These are phyloP conservation scores for Crossocerus cetratus DNA, from an alignment of 2,888 invertebrate genomes.

Conservation along the genomic window DNA sequence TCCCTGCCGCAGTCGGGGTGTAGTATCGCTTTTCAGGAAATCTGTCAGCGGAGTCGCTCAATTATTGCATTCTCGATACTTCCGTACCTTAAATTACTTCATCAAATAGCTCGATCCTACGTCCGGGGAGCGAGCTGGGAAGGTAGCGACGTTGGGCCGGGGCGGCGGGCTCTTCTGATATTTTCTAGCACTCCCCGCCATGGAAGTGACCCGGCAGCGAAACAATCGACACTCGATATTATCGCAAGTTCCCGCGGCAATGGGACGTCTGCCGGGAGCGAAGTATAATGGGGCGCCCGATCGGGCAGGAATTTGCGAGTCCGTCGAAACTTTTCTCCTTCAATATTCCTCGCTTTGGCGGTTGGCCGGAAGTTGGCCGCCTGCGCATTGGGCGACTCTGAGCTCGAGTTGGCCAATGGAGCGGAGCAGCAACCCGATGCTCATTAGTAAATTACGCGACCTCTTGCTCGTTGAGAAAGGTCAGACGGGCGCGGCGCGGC, in stretches of 20 bases:
- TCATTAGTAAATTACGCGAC: slow-evolving; percentile 68
- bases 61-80: no score
- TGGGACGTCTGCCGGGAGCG: slow-evolving; percentile 10
- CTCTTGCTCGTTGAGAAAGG: slow-evolving; percentile 12
- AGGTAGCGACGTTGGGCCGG: no score
- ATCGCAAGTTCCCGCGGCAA: not conserved
- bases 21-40: no score
- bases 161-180: no score
- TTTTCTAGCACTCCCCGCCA: no score
- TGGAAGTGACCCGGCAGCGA: not conserved
- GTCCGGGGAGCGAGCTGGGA: no score
- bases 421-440: slow-evolving; percentile 58
- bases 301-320: slow-evolving; percentile 11
- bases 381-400: not conserved
- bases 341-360: slow-evolving; percentile 32
- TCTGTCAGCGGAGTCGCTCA: no score
- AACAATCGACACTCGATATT: not conserved
- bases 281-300: slow-evolving; percentile 27
- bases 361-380: slow-evolving; percentile 26
- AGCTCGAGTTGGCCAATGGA: slow-evolving; percentile 48
- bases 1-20: no score
- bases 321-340: slow-evolving; percentile 45
- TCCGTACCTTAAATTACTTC: no score
- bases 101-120: no score
- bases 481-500: slow-evolving; percentile 28